These are phyloP conservation scores for Paracanthobrama guichenoti DNA, from an alignment of 2,113 vertebrate genomes.

Conservation along the genomic window DNA sequence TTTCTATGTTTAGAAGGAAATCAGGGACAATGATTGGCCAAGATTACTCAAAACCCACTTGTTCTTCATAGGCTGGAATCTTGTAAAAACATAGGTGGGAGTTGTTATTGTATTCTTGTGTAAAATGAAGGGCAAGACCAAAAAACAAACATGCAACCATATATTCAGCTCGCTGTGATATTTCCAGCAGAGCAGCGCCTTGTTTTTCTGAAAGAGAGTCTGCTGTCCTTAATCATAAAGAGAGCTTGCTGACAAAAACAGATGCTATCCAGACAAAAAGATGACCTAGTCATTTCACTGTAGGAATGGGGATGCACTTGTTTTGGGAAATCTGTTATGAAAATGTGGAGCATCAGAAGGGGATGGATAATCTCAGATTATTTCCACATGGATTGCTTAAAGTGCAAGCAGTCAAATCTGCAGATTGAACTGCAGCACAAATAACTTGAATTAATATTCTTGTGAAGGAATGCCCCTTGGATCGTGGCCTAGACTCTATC, in stretches of 20 bases:
- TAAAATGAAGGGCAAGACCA: constrained; percentile 50
- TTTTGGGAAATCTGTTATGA: constrained; percentile 69
- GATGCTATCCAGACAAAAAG: constrained; percentile 30
- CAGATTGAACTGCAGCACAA: constrained; percentile 65
- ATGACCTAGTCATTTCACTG: constrained; percentile 38
- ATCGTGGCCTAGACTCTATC: constrained; percentile 21
- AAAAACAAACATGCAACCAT: constrained; percentile 30
- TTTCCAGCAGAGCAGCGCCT: neutral
- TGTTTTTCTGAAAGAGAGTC: constrained; percentile 26
- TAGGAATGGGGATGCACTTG: constrained; percentile 53
- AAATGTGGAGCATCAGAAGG: constrained; percentile 60
- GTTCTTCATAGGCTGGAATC: constrained; percentile 41
- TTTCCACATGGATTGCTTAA: constrained; percentile 67
- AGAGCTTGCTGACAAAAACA: constrained; percentile 46
- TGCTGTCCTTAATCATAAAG: constrained; percentile 62
- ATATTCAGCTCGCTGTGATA: constrained; percentile 5
- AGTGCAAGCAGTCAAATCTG: constrained; percentile 65
- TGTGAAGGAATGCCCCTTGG: constrained; percentile 42
- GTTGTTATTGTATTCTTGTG: constrained; percentile 61
- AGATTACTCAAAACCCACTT: constrained; percentile 32
- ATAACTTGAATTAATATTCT: constrained; percentile 50
- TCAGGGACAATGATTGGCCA: constrained; percentile 49
- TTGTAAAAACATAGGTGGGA: constrained; percentile 53
- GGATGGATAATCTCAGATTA: constrained; percentile 71
- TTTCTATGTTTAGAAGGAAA: constrained; percentile 38